Evolutionary conservation across 1,140 invertebrate species (phyloP).

Genomic region (Oedothorax gibbosus): DNA sequence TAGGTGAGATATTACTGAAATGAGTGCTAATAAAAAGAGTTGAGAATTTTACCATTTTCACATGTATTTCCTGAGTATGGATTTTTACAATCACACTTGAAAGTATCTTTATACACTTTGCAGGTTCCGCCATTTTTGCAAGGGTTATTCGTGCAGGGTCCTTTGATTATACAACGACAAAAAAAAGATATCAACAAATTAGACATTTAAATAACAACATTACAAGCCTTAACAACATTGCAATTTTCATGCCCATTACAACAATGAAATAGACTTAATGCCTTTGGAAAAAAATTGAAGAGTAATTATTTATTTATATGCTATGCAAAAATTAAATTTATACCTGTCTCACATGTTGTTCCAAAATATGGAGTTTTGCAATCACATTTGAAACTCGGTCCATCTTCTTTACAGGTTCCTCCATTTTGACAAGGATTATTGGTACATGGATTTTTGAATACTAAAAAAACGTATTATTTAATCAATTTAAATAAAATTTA

Average conservation of each 20-base stretch:
- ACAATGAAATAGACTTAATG: too few relatives aligned
- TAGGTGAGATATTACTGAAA: too few relatives aligned
- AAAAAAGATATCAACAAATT: too few relatives aligned
- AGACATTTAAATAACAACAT: too few relatives aligned
- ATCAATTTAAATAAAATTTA: too few relatives aligned
- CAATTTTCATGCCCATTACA: too few relatives aligned
- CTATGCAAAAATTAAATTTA: neutral
- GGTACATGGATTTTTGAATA: slow-evolving; percentile 4
- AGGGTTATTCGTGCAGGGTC: neutral
- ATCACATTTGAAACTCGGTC: neutral
- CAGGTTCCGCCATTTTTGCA: slow-evolving; percentile 23
- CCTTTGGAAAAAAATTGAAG: neutral
- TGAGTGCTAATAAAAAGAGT: neutral
- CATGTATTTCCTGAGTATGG: neutral
- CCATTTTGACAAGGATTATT: slow-evolving; percentile 8
- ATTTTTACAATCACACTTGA: neutral
- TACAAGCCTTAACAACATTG: too few relatives aligned
- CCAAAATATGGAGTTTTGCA: neutral
- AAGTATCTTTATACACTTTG: neutral
- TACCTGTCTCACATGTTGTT: slow-evolving; percentile 16
- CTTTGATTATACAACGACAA: neutral
- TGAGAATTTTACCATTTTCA: slow-evolving; percentile 1
- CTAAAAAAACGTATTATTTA: neutral
- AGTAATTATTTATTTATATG: neutral
- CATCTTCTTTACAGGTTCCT: neutral